A percentile compares a stretch with the other conserved stretches of the same genome.
Conservation (phyloP, 2,888 invertebrate genomes). For the Balanococcus diminutus region DNA sequence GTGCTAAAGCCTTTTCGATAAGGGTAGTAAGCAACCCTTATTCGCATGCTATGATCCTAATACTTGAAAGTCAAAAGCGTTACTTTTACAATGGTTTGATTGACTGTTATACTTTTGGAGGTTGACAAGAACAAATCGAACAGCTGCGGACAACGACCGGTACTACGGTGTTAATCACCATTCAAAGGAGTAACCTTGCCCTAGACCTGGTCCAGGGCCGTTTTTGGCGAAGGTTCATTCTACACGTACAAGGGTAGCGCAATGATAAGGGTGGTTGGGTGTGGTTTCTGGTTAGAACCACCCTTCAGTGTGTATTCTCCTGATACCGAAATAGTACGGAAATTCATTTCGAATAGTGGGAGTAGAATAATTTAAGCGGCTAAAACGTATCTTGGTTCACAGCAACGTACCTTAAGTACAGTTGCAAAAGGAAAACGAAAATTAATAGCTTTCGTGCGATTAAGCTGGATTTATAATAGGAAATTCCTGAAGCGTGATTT, state of each 20-base stretch:
- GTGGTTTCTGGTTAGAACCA: not conserved
- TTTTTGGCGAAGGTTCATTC: not conserved
- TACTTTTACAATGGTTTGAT: conserved; percentile 47
- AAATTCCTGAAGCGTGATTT: too few relatives aligned
- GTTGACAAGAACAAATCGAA: conserved; percentile 9
- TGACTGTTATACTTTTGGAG: conserved; percentile 26
- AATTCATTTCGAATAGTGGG: conserved; percentile 23
- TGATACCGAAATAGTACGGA: conserved; percentile 4
- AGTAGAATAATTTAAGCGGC: not conserved
- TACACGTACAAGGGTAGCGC: not conserved
- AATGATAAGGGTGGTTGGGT: not conserved
- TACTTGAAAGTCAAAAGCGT: conserved; percentile 45
- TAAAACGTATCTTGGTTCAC: not conserved
- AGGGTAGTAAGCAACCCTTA: not conserved
- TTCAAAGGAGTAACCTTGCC: not conserved
- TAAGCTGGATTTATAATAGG: too few relatives aligned
- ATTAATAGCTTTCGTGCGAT: too few relatives aligned
- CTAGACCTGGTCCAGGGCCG: not conserved
- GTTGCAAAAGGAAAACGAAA: too few relatives aligned
- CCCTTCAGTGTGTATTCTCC: not conserved
- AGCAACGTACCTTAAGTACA: too few relatives aligned
- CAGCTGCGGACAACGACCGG: not conserved
- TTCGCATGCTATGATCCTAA: not conserved
- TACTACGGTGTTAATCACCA: not conserved
- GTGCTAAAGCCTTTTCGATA: not conserved